Evolutionary conservation across 2,797 vertebrate genomes (phyloP).

Genomic region (Menidia menidia): DNA sequence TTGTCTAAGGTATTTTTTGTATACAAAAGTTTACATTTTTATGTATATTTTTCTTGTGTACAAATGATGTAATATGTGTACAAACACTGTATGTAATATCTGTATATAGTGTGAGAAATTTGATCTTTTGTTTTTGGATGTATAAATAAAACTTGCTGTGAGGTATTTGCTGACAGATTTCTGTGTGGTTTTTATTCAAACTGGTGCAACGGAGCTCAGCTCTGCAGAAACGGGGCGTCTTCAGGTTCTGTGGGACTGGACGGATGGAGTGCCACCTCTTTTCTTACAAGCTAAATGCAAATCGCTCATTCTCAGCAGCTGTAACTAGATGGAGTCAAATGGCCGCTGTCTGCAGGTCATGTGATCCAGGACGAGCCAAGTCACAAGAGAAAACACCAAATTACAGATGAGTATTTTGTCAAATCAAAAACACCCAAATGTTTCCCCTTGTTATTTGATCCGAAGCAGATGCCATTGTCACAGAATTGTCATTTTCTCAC

Average conservation of each 20-base stretch:
- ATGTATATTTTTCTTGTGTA: constrained; percentile 99
- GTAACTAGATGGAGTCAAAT: too few relatives aligned
- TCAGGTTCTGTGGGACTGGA: too few relatives aligned
- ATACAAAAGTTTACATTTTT: constrained; percentile 99
- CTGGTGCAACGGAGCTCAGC: too few relatives aligned
- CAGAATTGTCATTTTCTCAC: too few relatives aligned
- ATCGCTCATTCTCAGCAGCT: too few relatives aligned
- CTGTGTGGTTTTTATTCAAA: neutral
- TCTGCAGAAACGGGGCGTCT: too few relatives aligned
- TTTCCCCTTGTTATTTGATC: too few relatives aligned
- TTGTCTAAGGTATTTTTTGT: constrained; percentile 99
- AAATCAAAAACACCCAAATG: too few relatives aligned
- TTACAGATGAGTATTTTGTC: neutral
- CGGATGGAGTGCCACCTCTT: too few relatives aligned
- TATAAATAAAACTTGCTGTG: constrained; percentile 99
- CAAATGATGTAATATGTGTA: constrained; percentile 99
- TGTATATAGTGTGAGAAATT: constrained; percentile 99
- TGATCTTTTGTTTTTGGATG: constrained; percentile 99
- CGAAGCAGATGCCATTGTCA: too few relatives aligned
- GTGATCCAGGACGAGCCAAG: neutral
- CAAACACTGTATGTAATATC: constrained; percentile 99
- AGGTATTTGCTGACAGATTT: constrained; percentile 84
- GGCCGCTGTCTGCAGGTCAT: neutral
- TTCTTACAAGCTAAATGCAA: too few relatives aligned
- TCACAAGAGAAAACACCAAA: neutral